phyloP scores from a whole-genome alignment of 2,888 invertebrate species.

The Globia sparganii region DNA sequence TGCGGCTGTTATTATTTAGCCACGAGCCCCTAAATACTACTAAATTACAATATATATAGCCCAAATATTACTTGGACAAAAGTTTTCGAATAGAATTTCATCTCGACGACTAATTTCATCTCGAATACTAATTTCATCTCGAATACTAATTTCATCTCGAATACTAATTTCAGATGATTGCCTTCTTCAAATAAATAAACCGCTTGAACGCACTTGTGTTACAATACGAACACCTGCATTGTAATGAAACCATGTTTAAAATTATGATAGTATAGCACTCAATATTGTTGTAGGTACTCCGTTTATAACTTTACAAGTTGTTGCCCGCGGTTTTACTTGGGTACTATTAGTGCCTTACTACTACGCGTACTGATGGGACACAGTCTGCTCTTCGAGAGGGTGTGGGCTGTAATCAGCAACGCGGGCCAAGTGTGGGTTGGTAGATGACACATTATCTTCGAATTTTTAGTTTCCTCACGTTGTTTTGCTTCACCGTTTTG shows the following conservation, averaged over 20 bases:
- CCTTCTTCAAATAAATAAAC: background rate
- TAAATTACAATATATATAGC: too few species aligned
- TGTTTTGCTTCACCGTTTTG: background rate
- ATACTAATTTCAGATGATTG: background rate
- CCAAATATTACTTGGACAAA: background rate
- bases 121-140: too few species aligned
- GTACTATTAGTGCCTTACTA: background rate
- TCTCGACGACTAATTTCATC: background rate
- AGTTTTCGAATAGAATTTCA: background rate
- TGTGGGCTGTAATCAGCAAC: background rate
- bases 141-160: background rate
- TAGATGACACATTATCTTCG: background rate
- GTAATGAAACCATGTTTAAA: slow-evolving; percentile 43
- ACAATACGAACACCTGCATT: slow-evolving; percentile 37
- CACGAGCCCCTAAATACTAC: too few species aligned
- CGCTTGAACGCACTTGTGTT: slow-evolving; percentile 3
- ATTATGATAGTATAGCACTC: slow-evolving; percentile 44
- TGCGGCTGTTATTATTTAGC: too few species aligned
- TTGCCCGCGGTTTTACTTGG: background rate
- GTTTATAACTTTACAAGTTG: slow-evolving; percentile 16
- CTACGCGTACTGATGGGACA: background rate
- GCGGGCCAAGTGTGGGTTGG: background rate
- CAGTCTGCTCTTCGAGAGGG: background rate
- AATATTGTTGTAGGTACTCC: slow-evolving; percentile 25
- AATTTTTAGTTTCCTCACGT: background rate